Evolutionary conservation across 2,113 vertebrate genomes (phyloP).

Genomic region (Coptodon rendalli): DNA sequence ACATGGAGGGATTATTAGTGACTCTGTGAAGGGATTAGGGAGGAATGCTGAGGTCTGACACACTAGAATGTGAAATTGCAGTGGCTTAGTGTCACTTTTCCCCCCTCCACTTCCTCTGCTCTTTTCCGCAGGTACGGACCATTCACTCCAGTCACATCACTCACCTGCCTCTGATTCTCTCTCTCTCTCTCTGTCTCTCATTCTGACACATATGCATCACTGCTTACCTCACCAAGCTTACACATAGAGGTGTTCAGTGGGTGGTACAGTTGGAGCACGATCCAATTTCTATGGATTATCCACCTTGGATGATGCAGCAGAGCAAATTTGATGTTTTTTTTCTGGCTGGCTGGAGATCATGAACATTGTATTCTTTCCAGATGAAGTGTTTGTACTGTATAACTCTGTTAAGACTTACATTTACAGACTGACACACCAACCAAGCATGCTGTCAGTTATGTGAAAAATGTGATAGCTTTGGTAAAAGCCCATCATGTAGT

Average conservation of each 20-base stretch:
- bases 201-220: not conserved
- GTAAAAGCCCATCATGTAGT: not conserved
- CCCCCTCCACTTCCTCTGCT: slow-evolving; percentile 7
- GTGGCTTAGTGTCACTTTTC: slow-evolving; percentile 48
- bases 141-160: slow-evolving; percentile 20
- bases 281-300: slow-evolving; percentile 53
- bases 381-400: slow-evolving; percentile 23
- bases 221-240: not conserved
- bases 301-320: slow-evolving; percentile 45
- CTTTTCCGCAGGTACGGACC: slow-evolving; percentile 4
- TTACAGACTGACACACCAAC: not conserved
- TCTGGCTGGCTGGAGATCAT: slow-evolving; percentile 48
- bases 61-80: slow-evolving; percentile 33
- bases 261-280: slow-evolving; percentile 12
- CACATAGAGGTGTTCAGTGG: slow-evolving; percentile 24
- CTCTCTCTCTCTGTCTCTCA: not conserved
- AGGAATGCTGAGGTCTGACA: slow-evolving; percentile 52
- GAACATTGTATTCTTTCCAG: slow-evolving; percentile 53
- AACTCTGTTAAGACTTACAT: not conserved
- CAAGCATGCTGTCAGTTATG: not conserved
- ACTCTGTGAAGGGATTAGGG: slow-evolving; percentile 42
- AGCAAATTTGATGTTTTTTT: slow-evolving; percentile 54
- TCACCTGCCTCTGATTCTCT: slow-evolving; percentile 6
- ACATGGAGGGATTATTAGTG: slow-evolving; percentile 56
- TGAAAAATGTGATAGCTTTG: not conserved